A percentile compares a stretch with the other conserved stretches of the same genome.
These are phyloP conservation scores for Castor canadensis DNA, from an alignment of 2,113 vertebrate species.

Conservation along the genomic window DNA sequence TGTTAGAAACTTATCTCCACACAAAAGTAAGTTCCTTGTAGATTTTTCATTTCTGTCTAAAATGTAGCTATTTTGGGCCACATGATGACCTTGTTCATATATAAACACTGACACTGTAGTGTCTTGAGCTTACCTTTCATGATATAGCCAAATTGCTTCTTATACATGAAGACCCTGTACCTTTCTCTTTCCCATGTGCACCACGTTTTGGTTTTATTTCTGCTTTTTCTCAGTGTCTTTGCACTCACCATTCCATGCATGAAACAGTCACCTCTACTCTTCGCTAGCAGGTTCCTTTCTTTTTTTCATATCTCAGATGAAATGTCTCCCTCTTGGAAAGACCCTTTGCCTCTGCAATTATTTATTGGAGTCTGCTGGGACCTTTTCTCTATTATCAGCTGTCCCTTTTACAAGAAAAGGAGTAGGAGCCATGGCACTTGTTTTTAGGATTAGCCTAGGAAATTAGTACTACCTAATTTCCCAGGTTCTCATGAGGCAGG, in stretches of 20 bases:
- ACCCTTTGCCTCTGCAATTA: too few species aligned
- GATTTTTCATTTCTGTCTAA: neutral
- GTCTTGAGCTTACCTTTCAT: neutral
- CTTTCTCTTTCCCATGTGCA: too few species aligned
- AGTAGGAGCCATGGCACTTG: neutral
- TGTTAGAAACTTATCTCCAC: slow-evolving; percentile 23
- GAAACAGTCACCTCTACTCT: rapidly evolving
- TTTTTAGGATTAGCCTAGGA: neutral
- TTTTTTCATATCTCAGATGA: neutral
- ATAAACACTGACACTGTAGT: neutral
- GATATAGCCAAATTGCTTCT: neutral
- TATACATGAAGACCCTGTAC: neutral
- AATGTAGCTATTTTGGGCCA: neutral
- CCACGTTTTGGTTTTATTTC: too few species aligned
- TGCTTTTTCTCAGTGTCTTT: neutral
- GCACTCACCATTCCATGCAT: too few species aligned
- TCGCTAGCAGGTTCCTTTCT: neutral
- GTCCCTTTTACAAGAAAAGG: neutral
- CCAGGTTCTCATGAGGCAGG: neutral
- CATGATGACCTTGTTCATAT: neutral
- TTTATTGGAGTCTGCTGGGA: neutral
- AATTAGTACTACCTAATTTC: neutral
- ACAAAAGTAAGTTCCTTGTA: neutral
- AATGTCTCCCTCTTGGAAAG: too few species aligned
- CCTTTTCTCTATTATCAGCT: neutral